These are phyloP conservation scores for Neelides folsomi DNA, from an alignment of 2,888 invertebrate species.

Conservation along the genomic window DNA sequence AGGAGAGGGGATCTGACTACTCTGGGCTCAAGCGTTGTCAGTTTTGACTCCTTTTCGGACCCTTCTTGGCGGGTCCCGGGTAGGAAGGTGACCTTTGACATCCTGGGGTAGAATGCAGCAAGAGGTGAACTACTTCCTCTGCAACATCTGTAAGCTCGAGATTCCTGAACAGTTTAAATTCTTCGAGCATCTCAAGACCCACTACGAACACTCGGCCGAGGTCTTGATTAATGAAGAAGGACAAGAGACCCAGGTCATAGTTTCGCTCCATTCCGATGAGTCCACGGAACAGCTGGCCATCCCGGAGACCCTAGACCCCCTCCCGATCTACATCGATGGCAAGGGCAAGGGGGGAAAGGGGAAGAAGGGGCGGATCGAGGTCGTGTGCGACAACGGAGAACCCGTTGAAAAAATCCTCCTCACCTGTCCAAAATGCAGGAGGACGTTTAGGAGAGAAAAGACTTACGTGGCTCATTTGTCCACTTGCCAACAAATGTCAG, in stretches of 20 bases:
- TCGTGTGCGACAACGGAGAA: not conserved
- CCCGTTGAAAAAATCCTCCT: conserved; percentile 13
- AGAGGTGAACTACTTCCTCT: conserved; percentile 44
- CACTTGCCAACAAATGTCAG: conserved; percentile 39
- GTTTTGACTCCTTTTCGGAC: not conserved
- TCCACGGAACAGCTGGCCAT: not conserved
- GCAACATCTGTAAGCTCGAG: conserved; percentile 64
- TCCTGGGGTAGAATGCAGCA: conserved; percentile 1
- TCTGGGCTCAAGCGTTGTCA: not conserved
- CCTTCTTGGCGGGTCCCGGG: not conserved
- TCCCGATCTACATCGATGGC: not conserved
- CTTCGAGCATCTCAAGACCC: conserved; percentile 69
- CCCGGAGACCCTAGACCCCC: not conserved
- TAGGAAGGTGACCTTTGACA: too few species aligned
- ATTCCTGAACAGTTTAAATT: conserved; percentile 67
- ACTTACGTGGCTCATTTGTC: conserved; percentile 50
- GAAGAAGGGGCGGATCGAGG: not conserved
- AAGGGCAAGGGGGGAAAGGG: not conserved
- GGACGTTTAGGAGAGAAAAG: conserved; percentile 50
- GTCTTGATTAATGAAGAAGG: not conserved
- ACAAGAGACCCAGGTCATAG: not conserved
- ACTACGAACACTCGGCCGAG: conserved; percentile 47
- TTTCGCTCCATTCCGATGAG: not conserved
- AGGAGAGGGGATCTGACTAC: not conserved
- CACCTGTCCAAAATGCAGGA: conserved; percentile 42